A percentile compares a stretch with the other conserved stretches of the same genome.
phyloP scores from a whole-genome alignment of 2,113 vertebrate species.

The Isichthys henryi region DNA sequence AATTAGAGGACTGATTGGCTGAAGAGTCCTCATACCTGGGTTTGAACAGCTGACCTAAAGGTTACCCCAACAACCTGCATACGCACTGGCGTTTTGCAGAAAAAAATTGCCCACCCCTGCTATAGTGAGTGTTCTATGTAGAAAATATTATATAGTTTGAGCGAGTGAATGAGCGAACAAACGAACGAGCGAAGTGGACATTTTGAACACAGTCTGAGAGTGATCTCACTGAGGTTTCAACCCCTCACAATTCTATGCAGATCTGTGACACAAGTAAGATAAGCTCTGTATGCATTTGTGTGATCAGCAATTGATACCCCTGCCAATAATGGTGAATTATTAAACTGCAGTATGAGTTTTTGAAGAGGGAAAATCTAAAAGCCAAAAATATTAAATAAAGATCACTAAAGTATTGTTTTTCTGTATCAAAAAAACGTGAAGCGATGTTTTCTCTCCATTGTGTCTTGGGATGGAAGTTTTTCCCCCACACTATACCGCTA shows the following conservation, averaged over 20 bases:
- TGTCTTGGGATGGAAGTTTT: not conserved
- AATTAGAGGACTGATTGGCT: no score
- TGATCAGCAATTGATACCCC: not conserved
- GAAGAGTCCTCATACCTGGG: no score
- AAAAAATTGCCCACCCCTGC: no score
- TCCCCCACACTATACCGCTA: not conserved
- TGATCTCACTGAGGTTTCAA: not conserved
- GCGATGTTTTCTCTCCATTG: not conserved
- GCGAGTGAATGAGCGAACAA: no score
- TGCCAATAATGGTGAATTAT: not conserved
- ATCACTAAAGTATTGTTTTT: not conserved
- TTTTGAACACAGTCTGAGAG: not conserved
- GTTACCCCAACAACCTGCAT: no score
- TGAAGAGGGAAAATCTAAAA: not conserved
- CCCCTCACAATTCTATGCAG: not conserved
- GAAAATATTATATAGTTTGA: no score
- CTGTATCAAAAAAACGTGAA: not conserved
- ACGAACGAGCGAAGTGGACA: no score
- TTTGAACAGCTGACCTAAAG: no score
- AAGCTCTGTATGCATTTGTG: not conserved
- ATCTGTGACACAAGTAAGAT: not conserved
- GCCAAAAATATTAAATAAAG: constrained; percentile 2
- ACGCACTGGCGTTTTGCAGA: no score
- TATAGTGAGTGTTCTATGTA: no score
- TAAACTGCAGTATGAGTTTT: not conserved